These are phyloP conservation scores for Sander vitreus DNA, from an alignment of 2,113 vertebrate genomes.

Conservation along the genomic window DNA sequence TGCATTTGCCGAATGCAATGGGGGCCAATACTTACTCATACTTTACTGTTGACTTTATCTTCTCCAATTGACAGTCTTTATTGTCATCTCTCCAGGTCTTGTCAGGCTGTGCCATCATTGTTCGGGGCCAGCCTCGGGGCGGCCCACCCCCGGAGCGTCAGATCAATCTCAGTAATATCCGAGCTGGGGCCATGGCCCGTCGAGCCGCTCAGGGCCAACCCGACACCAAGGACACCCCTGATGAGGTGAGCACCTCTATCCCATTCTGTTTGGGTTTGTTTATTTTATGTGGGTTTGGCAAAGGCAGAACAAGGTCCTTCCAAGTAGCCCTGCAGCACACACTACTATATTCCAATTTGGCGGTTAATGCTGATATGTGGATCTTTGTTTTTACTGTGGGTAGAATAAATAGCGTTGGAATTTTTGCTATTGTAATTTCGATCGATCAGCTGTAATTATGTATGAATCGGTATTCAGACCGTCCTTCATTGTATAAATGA, in stretches of 20 bases:
- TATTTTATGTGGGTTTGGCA: conserved; percentile 25
- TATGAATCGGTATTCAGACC: not conserved
- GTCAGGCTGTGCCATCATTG: conserved; percentile 98
- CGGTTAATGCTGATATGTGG: not conserved
- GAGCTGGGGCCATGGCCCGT: conserved; percentile 90
- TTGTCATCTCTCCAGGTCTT: conserved; percentile 86
- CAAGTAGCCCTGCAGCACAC: not conserved
- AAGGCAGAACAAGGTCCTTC: conserved; percentile 30
- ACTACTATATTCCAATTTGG: not conserved
- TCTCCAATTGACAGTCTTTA: not conserved
- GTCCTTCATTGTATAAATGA: not conserved
- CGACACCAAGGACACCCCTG: conserved; percentile 91
- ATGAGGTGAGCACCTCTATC: conserved; percentile 87
- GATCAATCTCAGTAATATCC: conserved; percentile 98
- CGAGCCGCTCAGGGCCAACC: conserved; percentile 89
- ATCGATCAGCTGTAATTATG: not conserved
- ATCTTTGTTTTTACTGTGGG: not conserved
- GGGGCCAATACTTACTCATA: too few species aligned
- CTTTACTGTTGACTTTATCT: not conserved
- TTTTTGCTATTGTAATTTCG: not conserved
- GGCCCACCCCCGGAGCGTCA: conserved; percentile 96
- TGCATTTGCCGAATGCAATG: not conserved
- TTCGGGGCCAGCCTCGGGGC: conserved; percentile 94
- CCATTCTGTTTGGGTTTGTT: conserved; percentile 14
- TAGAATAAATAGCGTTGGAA: not conserved